phyloP scores from a whole-genome alignment of 2,113 vertebrate species.

The Ginglymostoma cirratum region DNA sequence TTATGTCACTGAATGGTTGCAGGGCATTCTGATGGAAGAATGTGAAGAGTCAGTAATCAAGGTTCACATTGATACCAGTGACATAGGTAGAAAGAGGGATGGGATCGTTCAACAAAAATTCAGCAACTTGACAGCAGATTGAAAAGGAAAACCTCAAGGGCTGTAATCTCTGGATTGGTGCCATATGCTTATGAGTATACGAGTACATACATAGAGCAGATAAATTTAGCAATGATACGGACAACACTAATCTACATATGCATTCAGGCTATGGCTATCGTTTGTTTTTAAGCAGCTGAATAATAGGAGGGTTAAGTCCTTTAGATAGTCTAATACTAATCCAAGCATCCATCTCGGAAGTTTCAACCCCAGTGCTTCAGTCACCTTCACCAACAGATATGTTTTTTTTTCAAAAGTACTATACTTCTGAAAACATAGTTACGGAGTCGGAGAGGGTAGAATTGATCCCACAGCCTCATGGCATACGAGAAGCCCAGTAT shows the following conservation, averaged over 20 bases:
- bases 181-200: no score
- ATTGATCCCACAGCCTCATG: not conserved
- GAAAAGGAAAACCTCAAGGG: no score
- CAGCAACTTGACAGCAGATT: no score
- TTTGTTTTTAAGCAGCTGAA: not conserved
- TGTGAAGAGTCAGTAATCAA: no score
- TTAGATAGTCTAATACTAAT: not conserved
- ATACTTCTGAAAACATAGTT: not conserved
- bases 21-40: no score
- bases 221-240: not conserved
- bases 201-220: no score
- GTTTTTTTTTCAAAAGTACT: not conserved
- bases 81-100: no score
- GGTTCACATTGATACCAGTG: no score
- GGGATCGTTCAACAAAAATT: no score
- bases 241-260: not conserved
- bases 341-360: not conserved
- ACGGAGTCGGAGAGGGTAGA: not conserved
- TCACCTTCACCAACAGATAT: not conserved
- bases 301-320: not conserved
- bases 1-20: no score
- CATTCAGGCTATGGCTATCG: not conserved
- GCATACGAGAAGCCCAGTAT: not conserved
- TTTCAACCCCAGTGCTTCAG: not conserved
- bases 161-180: no score